phyloP scores from a whole-genome alignment of 2,888 invertebrate genomes.

The Amiota mariae region DNA sequence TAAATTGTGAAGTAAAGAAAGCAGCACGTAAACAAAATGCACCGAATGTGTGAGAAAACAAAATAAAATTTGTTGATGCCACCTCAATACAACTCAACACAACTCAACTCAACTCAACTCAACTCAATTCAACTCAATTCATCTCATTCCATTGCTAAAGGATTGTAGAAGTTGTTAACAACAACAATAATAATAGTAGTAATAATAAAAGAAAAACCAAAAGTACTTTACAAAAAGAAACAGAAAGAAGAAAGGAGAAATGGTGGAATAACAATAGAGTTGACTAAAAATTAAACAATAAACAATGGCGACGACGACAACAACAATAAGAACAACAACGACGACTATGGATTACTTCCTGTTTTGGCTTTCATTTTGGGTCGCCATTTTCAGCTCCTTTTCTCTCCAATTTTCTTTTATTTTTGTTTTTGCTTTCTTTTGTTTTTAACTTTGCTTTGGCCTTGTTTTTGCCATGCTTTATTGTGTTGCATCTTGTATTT shows the following conservation, averaged over 20 bases:
- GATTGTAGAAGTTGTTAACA: slow-evolving; percentile 66
- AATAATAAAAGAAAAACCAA: slow-evolving; percentile 32
- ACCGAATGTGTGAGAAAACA: neutral
- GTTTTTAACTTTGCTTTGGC: slow-evolving; percentile 30
- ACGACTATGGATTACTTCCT: slow-evolving; percentile 67
- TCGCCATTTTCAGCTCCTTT: slow-evolving; percentile 42
- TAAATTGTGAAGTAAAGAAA: neutral
- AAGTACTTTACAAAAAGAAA: slow-evolving; percentile 21
- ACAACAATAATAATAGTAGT: slow-evolving; percentile 50
- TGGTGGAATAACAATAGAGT: slow-evolving; percentile 47
- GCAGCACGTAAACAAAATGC: neutral
- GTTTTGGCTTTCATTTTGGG: slow-evolving; percentile 63
- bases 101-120: neutral
- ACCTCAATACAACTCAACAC: neutral
- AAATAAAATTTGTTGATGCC: neutral
- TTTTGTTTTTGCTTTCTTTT: slow-evolving; percentile 45
- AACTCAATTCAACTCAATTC: neutral
- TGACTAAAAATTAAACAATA: slow-evolving; percentile 66
- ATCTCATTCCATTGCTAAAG: slow-evolving; percentile 49
- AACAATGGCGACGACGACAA: slow-evolving; percentile 66
- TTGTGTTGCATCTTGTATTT: slow-evolving; percentile 57
- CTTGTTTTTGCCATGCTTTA: neutral
- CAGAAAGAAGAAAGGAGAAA: slow-evolving; percentile 34
- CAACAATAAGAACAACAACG: slow-evolving; percentile 65
- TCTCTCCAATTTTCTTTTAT: neutral